These are phyloP conservation scores for Odontamblyopus lacepedii DNA, from an alignment of 2,797 vertebrate species.

Conservation along the genomic window DNA sequence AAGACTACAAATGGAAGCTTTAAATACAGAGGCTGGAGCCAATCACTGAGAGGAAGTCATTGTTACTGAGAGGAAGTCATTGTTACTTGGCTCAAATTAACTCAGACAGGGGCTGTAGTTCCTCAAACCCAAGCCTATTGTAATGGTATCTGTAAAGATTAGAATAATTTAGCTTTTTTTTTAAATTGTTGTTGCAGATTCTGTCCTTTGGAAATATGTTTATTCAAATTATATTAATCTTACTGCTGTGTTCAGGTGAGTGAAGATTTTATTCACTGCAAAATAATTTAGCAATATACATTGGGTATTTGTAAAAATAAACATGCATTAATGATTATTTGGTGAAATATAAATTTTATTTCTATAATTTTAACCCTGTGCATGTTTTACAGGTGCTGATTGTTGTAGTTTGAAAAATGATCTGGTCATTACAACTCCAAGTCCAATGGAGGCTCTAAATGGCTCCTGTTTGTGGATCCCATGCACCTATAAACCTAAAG, in stretches of 20 bases:
- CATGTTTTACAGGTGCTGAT: slow-evolving; percentile 25
- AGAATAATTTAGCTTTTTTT: not conserved
- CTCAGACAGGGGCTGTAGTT: no score
- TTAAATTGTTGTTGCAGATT: not conserved
- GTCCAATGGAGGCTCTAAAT: slow-evolving; percentile 37
- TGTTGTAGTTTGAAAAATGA: accelerated
- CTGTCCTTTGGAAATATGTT: not conserved
- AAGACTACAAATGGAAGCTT: no score
- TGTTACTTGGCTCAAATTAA: no score
- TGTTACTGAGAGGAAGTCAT: no score
- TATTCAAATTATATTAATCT: not conserved
- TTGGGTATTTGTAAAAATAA: not conserved
- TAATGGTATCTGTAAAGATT: not conserved
- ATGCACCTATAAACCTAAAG: slow-evolving; percentile 21
- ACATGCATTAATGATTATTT: not conserved
- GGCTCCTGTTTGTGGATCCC: slow-evolving; percentile 66
- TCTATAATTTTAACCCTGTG: not conserved
- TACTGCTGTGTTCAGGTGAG: slow-evolving; percentile 8
- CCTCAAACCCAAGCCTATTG: no score
- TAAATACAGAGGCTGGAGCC: no score
- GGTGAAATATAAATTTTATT: not conserved
- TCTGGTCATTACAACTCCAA: slow-evolving; percentile 10
- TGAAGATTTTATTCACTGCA: not conserved
- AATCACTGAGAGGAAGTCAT: no score
- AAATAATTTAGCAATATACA: not conserved